phyloP scores from a whole-genome alignment of 2,888 invertebrate species.

The Sepiola atlantica region DNA sequence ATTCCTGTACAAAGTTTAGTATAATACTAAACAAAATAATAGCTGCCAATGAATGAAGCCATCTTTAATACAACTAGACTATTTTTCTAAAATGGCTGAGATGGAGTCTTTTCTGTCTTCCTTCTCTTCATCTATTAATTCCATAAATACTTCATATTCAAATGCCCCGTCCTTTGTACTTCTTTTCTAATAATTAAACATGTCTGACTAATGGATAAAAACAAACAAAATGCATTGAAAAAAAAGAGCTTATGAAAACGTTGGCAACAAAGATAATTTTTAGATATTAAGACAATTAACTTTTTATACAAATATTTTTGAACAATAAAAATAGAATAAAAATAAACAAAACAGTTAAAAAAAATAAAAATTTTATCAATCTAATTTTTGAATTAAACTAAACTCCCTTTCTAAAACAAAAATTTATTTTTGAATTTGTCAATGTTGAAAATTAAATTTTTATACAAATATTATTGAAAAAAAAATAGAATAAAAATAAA shows the following conservation, averaged over 20 bases:
- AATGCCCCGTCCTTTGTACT: not conserved
- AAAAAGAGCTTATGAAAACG: not conserved
- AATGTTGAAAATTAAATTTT: not conserved
- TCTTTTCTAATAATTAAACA: not conserved
- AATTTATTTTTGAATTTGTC: not conserved
- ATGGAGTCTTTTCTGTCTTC: not conserved
- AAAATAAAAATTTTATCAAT: not conserved
- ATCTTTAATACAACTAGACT: not conserved
- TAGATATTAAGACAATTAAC: not conserved
- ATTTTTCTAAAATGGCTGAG: conserved; percentile 17
- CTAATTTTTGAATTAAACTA: not conserved
- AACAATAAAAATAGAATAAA: no score
- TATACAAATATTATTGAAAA: no score
- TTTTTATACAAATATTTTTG: no score
- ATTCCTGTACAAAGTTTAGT: not conserved
- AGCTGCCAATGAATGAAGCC: not conserved
- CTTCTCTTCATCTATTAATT: not conserved
- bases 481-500: no score
- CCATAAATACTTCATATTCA: conserved; percentile 32
- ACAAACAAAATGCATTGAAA: not conserved
- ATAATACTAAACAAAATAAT: not conserved
- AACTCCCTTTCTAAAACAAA: not conserved
- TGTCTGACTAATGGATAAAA: not conserved
- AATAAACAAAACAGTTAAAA: not conserved
- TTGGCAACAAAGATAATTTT: no score